These are phyloP conservation scores for Panurus biarmicus DNA, from an alignment of 2,113 vertebrate genomes.

Conservation along the genomic window DNA sequence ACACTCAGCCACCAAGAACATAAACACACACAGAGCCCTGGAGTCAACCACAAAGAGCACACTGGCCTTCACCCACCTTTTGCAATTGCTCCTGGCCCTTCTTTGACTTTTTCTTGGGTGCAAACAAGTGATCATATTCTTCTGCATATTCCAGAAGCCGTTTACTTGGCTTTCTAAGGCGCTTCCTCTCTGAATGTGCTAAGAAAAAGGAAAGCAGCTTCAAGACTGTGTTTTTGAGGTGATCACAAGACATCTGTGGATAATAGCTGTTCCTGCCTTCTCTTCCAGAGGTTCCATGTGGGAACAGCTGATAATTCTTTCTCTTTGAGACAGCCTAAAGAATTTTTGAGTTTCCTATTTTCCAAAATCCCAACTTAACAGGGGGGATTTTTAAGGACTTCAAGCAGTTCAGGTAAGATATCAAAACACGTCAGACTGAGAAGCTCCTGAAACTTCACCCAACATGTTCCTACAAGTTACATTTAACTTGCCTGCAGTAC, in stretches of 20 bases:
- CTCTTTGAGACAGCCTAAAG: neutral
- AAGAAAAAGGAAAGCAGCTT: slow-evolving; percentile 52
- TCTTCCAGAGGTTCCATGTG: neutral
- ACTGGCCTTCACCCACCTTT: slow-evolving; percentile 74
- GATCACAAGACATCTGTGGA: neutral
- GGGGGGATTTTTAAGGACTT: neutral
- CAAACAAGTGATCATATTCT: slow-evolving; percentile 91
- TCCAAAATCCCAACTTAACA: neutral
- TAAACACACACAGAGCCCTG: neutral
- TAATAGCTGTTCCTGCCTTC: neutral
- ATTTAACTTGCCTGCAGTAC: neutral
- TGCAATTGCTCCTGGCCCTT: slow-evolving; percentile 76
- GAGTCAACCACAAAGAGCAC: neutral
- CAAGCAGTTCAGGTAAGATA: neutral
- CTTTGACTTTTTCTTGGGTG: slow-evolving; percentile 87
- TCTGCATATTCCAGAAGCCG: slow-evolving; percentile 91
- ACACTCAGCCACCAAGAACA: neutral
- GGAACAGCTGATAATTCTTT: neutral
- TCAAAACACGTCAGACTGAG: neutral
- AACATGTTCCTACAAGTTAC: neutral
- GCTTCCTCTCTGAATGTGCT: slow-evolving; percentile 81
- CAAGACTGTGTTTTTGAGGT: slow-evolving; percentile 17
- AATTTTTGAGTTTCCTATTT: neutral
- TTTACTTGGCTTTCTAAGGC: slow-evolving; percentile 93
- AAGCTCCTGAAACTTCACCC: neutral